Conservation (phyloP, 2,113 vertebrate genomes). For the Tragelaphus imberbis region DNA sequence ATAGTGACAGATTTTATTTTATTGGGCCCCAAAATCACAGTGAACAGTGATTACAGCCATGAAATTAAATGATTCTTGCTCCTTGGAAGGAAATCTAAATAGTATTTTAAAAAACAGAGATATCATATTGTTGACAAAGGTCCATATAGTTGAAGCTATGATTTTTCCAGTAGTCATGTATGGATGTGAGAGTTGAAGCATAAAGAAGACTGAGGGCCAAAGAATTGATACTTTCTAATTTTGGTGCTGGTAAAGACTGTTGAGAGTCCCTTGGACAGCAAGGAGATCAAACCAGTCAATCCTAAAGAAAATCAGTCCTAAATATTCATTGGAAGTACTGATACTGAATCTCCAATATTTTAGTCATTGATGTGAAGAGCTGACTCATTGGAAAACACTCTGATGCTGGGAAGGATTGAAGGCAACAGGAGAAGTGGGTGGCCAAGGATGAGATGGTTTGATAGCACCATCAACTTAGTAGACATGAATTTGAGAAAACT, state of each 20-base stretch:
- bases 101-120: not conserved
- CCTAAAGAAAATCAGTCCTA: not conserved
- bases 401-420: not conserved
- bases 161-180: not conserved
- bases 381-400: not conserved
- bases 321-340: not conserved
- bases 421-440: not conserved
- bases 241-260: not conserved
- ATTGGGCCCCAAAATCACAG: not conserved
- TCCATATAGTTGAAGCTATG: not conserved
- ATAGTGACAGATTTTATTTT: not conserved
- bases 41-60: rapidly evolving
- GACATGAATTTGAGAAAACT: not conserved
- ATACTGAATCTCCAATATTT: not conserved
- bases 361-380: not conserved
- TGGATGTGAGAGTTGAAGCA: not conserved
- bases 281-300: not conserved
- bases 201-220: not conserved
- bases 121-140: not conserved
- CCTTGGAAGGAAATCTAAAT: not conserved
- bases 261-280: not conserved
- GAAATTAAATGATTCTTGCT: not conserved
- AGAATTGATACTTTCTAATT: not conserved
- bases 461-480: not conserved
- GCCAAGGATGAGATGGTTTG: not conserved